Evolutionary conservation across 2,888 invertebrate species (phyloP), one percentile per base, ranked within the genome.

Genomic region (Drosophila borealis): DNA sequence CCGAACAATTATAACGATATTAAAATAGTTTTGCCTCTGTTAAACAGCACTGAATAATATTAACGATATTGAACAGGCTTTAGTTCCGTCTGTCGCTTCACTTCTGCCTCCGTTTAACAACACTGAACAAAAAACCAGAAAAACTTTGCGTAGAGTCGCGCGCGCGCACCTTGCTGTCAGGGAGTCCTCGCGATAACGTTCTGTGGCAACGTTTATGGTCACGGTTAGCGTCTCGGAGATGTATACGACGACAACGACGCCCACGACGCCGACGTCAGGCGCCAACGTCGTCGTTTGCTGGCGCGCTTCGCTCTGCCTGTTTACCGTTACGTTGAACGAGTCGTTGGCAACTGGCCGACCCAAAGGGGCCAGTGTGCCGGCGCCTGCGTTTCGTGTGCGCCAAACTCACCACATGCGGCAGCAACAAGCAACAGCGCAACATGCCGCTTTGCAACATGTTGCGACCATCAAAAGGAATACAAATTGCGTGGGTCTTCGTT

Each of bases 241-340:
- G 25, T 39, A 39, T 25, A 53, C 42, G 62, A 53, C 48, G 42
- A 56, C 14, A 44, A 55, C 65, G 66, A 66, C 62, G 77, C 70
- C 76, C 55, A 64, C 74, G 76, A 65, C 76, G 70, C 53, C 36
- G 60, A 64, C 75, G 74, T 70, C 29, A 34, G 42, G 41, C 60
- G 71, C 5, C 66, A 66, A 53, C 59, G 66, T 59, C 48, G 45
- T 53, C 64, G 59, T 53, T 53, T 9, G 41, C 34, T 63, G 59
- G 63, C 66, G 48, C 54, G 66, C 54, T 63, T 61, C 34, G 48
- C 62, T 59, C 48, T 69, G 59, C 21, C 50, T 46, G 69, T 21
- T 66, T 78, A 77, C 77, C 78, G 77, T 70, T 66, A 59, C 60
- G 77, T 64, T 66, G 59, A 78, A 78, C 74, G 78, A 63, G 51